Evolutionary conservation across 92 coral and sea anemone species (phyloP).

Genomic region (Actinernus sp.): DNA sequence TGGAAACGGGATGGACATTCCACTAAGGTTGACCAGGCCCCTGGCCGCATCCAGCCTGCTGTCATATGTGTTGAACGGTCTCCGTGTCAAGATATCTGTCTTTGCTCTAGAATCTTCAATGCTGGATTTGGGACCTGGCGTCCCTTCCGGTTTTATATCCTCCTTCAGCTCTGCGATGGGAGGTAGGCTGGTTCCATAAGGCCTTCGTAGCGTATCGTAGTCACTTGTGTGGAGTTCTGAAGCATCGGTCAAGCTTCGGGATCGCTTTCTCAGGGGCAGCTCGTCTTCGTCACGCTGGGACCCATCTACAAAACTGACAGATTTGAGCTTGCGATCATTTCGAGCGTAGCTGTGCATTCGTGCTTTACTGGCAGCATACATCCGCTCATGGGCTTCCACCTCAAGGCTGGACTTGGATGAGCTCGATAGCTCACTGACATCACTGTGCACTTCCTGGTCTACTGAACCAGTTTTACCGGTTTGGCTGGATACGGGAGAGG

Average conservation of each 20-base stretch:
- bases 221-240: constrained; percentile 74
- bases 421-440: constrained; percentile 75
- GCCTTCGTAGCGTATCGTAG: constrained; percentile 45
- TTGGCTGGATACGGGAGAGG: constrained; percentile 86
- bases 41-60: constrained; percentile 92
- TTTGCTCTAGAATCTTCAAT: constrained; percentile 19
- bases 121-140: background rate
- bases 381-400: constrained; percentile 34
- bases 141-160: constrained; percentile 30
- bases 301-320: constrained; percentile 37
- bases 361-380: constrained; percentile 54
- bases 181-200: constrained; percentile 58
- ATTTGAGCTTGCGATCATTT: constrained; percentile 58
- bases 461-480: constrained; percentile 66
- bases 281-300: constrained; percentile 55
- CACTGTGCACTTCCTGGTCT: constrained; percentile 84
- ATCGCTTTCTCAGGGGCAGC: constrained; percentile 69
- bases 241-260: constrained; percentile 86
- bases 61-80: constrained; percentile 66
- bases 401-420: constrained; percentile 79
- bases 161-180: constrained; percentile 68
- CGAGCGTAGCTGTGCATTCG: constrained; percentile 51
- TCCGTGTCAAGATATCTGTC: constrained; percentile 42
- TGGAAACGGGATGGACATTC: constrained; percentile 76
- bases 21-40: constrained; percentile 84